Evolutionary conservation across 2,888 invertebrate genomes (phyloP).

Genomic region (Andrena camellia): DNA sequence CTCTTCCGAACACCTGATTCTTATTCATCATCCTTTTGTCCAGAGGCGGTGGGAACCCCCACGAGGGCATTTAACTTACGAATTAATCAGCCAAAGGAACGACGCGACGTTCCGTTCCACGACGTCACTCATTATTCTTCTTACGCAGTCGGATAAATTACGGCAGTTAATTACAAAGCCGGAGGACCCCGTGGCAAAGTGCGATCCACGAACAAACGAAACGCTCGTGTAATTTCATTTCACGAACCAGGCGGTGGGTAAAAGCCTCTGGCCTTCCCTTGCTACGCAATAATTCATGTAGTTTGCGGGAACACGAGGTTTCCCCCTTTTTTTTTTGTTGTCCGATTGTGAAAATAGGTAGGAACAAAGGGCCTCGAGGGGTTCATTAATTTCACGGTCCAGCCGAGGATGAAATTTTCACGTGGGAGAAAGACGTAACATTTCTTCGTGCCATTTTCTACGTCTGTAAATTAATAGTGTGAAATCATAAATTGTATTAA

Average conservation of each 20-base stretch:
- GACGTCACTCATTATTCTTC: conserved; percentile 62
- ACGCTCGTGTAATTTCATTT: conserved; percentile 11
- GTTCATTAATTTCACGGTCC: background rate
- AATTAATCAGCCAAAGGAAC: conserved; percentile 67
- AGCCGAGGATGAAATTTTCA: too few species aligned
- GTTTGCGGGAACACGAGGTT: background rate
- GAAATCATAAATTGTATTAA: too few species aligned
- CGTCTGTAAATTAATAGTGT: too few species aligned
- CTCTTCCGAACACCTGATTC: conserved; percentile 49
- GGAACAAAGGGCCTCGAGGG: background rate
- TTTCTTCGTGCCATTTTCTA: too few species aligned
- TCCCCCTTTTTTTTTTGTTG: background rate
- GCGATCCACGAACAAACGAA: conserved; percentile 22
- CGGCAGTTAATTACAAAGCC: conserved; percentile 60
- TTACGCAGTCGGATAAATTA: conserved; percentile 51
- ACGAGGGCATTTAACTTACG: conserved; percentile 64
- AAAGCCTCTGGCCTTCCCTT: background rate
- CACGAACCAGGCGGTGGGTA: background rate
- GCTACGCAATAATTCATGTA: background rate
- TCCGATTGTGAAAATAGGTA: background rate
- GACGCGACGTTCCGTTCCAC: conserved; percentile 48
- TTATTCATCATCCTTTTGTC: conserved; percentile 72
- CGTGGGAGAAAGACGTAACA: too few species aligned
- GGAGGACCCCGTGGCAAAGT: conserved; percentile 14
- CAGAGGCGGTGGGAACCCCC: conserved; percentile 55